Conservation (phyloP, 2,113 vertebrate species). For the Megalops atlanticus region DNA sequence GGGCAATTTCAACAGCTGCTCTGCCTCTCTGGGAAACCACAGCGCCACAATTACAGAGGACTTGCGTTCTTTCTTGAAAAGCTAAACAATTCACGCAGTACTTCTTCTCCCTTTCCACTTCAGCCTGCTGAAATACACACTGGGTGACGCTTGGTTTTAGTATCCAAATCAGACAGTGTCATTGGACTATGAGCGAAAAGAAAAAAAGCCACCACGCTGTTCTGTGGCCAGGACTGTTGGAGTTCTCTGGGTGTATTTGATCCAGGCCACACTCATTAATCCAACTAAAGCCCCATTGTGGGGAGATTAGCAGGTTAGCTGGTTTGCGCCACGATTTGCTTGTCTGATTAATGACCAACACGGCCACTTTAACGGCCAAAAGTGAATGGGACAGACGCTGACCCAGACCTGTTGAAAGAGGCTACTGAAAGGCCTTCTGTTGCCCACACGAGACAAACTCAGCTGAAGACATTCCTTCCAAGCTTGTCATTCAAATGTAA, state of each 20-base stretch:
- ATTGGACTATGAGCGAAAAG: not conserved
- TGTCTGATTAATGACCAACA: slow-evolving; percentile 50
- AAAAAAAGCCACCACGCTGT: not conserved
- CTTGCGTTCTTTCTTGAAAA: no score
- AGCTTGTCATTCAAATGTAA: no score
- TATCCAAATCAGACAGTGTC: not conserved
- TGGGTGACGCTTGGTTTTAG: not conserved
- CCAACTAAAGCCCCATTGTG: slow-evolving; percentile 14
- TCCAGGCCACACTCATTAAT: slow-evolving; percentile 17
- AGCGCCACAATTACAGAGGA: not conserved
- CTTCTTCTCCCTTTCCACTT: no score
- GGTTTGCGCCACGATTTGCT: slow-evolving; percentile 34
- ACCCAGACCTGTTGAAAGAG: slow-evolving; percentile 30
- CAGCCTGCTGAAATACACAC: not conserved
- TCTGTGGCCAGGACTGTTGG: slow-evolving; percentile 27
- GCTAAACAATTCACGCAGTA: not conserved
- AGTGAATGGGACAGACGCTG: slow-evolving; percentile 14
- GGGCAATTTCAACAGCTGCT: slow-evolving; percentile 72
- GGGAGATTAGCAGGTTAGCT: slow-evolving; percentile 37
- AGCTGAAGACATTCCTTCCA: no score
- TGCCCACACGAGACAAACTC: no score
- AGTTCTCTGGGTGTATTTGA: slow-evolving; percentile 26
- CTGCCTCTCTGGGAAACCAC: slow-evolving; percentile 61
- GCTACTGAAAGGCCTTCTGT: not conserved
- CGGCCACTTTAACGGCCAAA: slow-evolving; percentile 38